These are phyloP conservation scores for Tragelaphus buxtoni DNA, from an alignment of 2,113 vertebrate genomes.

Conservation along the genomic window DNA sequence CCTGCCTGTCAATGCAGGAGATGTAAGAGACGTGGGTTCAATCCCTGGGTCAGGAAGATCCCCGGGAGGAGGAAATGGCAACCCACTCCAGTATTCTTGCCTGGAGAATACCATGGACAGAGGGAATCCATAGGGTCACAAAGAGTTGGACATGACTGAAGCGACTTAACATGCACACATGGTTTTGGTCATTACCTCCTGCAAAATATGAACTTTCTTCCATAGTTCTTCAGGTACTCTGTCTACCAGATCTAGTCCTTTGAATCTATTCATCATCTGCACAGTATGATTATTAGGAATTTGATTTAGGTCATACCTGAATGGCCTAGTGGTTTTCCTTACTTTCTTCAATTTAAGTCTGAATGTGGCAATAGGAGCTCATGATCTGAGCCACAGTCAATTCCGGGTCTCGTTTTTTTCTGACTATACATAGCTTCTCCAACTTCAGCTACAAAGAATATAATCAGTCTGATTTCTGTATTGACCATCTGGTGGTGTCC, in stretches of 20 bases:
- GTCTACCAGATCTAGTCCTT: background rate
- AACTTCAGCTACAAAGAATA: background rate
- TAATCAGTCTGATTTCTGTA: background rate
- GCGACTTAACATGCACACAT: background rate
- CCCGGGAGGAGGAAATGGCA: background rate
- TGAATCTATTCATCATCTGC: background rate
- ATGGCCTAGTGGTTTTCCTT: background rate
- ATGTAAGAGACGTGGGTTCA: fast-evolving
- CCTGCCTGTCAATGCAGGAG: background rate
- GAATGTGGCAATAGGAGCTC: background rate
- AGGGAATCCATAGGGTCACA: background rate
- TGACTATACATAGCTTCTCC: background rate
- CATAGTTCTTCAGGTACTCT: background rate
- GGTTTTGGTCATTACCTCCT: background rate
- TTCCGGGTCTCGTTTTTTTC: background rate
- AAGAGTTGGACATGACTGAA: background rate
- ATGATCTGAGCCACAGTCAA: background rate
- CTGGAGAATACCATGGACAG: background rate
- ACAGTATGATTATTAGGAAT: background rate
- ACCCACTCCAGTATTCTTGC: background rate
- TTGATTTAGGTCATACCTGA: background rate
- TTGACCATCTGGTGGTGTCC: background rate
- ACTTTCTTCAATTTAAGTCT: background rate
- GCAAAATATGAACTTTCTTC: background rate
- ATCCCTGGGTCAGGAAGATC: background rate